These are phyloP conservation scores for Patagioenas fasciata DNA, from an alignment of 2,113 vertebrate genomes.

Conservation along the genomic window DNA sequence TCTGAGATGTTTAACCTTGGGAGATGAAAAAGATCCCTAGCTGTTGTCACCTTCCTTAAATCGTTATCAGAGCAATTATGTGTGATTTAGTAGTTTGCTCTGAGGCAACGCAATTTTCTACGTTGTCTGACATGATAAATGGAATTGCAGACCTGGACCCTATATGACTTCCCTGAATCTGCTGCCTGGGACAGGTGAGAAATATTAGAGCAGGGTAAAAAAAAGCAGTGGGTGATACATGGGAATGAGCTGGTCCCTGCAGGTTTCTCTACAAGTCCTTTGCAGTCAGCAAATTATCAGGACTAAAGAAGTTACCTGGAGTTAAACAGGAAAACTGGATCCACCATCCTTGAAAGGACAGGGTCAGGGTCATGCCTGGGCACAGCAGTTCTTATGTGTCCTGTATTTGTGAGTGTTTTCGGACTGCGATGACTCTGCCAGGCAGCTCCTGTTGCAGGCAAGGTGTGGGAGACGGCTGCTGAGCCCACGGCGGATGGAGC, in stretches of 20 bases:
- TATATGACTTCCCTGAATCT: neutral
- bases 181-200: neutral
- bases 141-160: neutral
- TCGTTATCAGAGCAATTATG: neutral
- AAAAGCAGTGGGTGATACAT: neutral
- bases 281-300: neutral
- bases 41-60: neutral
- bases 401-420: neutral
- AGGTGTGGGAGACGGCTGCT: neutral
- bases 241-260: neutral
- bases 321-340: neutral
- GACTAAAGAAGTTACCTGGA: neutral
- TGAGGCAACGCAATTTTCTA: neutral
- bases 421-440: neutral
- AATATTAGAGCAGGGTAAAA: neutral
- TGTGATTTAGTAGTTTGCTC: conserved; percentile 35
- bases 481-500: neutral
- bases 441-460: neutral
- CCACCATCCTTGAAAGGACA: neutral
- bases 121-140: neutral
- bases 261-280: neutral
- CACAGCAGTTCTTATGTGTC: neutral
- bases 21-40: neutral
- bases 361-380: neutral
- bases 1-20: conserved; percentile 1